These are phyloP conservation scores for Amphiura filiformis DNA, from an alignment of 35 echinoderm and acorn worm genomes.

Conservation along the genomic window DNA sequence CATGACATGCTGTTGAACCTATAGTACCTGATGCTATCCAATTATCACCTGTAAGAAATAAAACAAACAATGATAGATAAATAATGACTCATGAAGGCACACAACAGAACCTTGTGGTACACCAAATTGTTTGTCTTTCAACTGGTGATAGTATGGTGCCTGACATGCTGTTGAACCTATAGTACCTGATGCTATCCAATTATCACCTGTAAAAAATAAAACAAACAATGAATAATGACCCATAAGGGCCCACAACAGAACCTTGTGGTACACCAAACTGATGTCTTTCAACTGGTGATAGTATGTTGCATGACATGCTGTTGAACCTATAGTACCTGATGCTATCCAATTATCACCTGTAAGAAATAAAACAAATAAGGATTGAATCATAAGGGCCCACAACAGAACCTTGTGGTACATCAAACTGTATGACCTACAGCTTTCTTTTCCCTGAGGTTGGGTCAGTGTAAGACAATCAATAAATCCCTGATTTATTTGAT, in stretches of 20 bases:
- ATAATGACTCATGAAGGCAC: neutral
- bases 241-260: neutral
- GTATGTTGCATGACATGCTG: conserved; percentile 83
- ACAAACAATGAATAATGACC: neutral
- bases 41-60: conserved; percentile 68
- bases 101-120: conserved; percentile 13
- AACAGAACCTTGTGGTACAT: conserved; percentile 12
- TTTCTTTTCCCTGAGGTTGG: neutral
- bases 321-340: conserved; percentile 77
- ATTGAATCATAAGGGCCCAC: neutral
- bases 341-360: conserved; percentile 94
- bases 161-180: conserved; percentile 85
- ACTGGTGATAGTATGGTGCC: conserved; percentile 81
- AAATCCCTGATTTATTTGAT: too few species aligned
- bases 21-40: conserved; percentile 88
- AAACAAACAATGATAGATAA: neutral
- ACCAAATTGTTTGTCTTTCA: conserved; percentile 75
- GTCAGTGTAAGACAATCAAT: neutral
- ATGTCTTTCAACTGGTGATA: conserved; percentile 81
- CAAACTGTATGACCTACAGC: conserved; percentile 68
- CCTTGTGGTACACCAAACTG: conserved; percentile 52
- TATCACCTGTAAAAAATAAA: conserved; percentile 62
- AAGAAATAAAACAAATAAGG: neutral
- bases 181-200: conserved; percentile 88
- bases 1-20: conserved; percentile 81